Percentiles rank a stretch among this genome's conserved stretches.
These are phyloP conservation scores for Tetraodon nigroviridis DNA, from an alignment of 2,113 vertebrate genomes.

Conservation along the genomic window DNA sequence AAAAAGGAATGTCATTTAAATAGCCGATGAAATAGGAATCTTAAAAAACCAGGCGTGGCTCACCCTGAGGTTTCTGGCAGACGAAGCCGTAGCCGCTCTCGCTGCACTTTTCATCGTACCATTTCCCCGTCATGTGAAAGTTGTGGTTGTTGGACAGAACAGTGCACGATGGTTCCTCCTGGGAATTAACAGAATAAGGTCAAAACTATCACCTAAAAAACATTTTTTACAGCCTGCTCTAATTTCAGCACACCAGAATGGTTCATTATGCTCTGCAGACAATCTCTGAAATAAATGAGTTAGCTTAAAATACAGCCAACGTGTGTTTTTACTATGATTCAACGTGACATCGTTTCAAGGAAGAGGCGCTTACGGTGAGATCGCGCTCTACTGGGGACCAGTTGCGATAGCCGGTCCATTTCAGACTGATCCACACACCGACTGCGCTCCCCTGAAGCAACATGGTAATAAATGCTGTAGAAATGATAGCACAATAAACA, in stretches of 20 bases:
- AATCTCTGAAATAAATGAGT: too few species aligned
- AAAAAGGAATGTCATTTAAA: not conserved
- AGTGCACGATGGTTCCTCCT: conserved; percentile 74
- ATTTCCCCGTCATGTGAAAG: conserved; percentile 88
- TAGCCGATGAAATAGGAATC: too few species aligned
- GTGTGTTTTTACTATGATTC: too few species aligned
- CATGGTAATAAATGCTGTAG: conserved; percentile 90
- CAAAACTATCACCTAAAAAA: not conserved
- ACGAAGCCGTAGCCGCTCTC: conserved; percentile 83
- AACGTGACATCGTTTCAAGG: too few species aligned
- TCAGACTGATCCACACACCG: conserved; percentile 86
- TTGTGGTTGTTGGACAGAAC: conserved; percentile 86
- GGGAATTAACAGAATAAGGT: not conserved
- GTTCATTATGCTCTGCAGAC: too few species aligned
- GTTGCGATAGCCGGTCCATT: conserved; percentile 82
- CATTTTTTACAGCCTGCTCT: too few species aligned
- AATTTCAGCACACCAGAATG: too few species aligned
- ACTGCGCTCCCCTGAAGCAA: conserved; percentile 81
- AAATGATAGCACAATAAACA: conserved; percentile 1
- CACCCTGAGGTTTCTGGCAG: conserved; percentile 88
- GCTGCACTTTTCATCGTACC: conserved; percentile 87
- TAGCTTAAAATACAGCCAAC: too few species aligned
- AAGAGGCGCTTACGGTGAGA: conserved; percentile 51
- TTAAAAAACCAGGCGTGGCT: not conserved
- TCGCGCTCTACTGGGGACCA: conserved; percentile 81